These are phyloP conservation scores for Phrynocephalus guinanensis DNA, from an alignment of 2,797 vertebrate genomes.

Conservation along the genomic window DNA sequence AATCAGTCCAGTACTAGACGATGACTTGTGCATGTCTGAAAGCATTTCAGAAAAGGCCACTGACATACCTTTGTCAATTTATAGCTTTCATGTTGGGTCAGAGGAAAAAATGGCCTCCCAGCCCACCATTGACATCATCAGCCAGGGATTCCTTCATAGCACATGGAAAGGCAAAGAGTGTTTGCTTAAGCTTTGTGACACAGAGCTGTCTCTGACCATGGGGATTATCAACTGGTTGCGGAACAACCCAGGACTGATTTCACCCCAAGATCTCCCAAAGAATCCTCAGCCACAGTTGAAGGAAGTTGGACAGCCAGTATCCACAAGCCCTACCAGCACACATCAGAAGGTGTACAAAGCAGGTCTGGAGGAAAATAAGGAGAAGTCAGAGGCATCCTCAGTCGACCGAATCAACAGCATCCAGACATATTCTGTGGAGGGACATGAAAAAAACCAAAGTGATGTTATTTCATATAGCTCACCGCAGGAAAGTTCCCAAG, in stretches of 20 bases:
- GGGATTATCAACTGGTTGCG: constrained; percentile 87
- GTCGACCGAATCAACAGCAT: neutral
- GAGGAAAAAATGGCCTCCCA: constrained; percentile 85
- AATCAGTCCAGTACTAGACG: constrained; percentile 74
- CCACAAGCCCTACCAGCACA: constrained; percentile 6
- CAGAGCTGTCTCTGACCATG: constrained; percentile 86
- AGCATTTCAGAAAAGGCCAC: constrained; percentile 78
- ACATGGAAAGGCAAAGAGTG: constrained; percentile 88
- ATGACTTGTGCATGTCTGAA: constrained; percentile 80
- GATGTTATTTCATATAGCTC: neutral
- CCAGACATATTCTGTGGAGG: neutral
- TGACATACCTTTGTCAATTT: constrained; percentile 85
- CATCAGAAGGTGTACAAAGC: constrained; percentile 14
- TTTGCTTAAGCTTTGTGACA: constrained; percentile 87
- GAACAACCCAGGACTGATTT: constrained; percentile 60
- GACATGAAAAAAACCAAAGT: constrained; percentile 35
- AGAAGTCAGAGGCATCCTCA: neutral
- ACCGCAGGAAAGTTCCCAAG: constrained; percentile 35
- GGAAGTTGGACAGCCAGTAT: constrained; percentile 35
- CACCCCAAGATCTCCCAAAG: constrained; percentile 56
- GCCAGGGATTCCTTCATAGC: constrained; percentile 82
- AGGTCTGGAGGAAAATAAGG: constrained; percentile 36
- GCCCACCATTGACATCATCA: constrained; percentile 78
- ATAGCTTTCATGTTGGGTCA: constrained; percentile 86
- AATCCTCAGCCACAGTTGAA: constrained; percentile 46